These are phyloP conservation scores for Dicerorhinus sumatrensis DNA, from an alignment of 2,113 vertebrate species.

Conservation along the genomic window DNA sequence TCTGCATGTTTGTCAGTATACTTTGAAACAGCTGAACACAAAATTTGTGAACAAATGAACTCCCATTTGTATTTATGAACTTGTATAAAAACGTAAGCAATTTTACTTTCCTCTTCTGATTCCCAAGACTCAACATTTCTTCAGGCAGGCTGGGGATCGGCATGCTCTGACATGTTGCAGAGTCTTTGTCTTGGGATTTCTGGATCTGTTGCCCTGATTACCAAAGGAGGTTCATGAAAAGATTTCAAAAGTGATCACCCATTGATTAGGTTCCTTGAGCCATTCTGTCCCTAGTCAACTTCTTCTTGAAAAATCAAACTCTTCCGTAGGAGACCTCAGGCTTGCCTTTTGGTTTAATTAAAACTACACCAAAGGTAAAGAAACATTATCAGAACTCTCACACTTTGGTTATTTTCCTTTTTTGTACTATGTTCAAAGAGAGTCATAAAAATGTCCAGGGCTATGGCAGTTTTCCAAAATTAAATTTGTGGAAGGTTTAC, in stretches of 20 bases:
- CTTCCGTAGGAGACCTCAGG: not conserved
- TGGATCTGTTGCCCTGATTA: not conserved
- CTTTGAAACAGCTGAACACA: not conserved
- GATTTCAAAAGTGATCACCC: not conserved
- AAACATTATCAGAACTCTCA: not conserved
- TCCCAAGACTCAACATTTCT: not conserved
- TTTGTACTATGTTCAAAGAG: not conserved
- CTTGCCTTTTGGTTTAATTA: slow-evolving; percentile 30
- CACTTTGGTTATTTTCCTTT: not conserved
- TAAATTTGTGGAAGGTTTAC: not conserved
- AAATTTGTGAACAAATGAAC: not conserved
- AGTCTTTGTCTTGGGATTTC: not conserved
- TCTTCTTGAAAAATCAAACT: not conserved
- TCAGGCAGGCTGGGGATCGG: not conserved
- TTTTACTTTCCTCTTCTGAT: not conserved
- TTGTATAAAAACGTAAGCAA: not conserved
- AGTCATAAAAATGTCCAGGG: not conserved
- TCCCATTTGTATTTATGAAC: not conserved
- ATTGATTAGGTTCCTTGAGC: not conserved
- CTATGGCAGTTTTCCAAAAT: not conserved
- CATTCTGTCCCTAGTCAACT: not conserved
- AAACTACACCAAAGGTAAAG: not conserved
- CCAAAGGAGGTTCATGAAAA: not conserved
- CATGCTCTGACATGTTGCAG: not conserved
- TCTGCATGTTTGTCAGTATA: not conserved